Evolutionary conservation across 2,888 invertebrate genomes (phyloP).

Genomic region (Heliconius hortense): DNA sequence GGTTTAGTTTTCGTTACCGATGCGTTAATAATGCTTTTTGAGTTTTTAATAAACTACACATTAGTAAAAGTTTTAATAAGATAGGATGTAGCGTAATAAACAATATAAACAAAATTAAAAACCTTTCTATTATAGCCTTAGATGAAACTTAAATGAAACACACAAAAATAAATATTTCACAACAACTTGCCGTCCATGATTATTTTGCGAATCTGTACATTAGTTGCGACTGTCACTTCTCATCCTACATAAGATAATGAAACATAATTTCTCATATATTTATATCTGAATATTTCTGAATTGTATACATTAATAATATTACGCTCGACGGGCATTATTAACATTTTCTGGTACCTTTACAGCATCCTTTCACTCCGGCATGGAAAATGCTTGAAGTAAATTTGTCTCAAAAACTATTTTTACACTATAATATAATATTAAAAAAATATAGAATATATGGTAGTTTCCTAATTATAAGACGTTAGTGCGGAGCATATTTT

Average conservation of each 20-base stretch:
- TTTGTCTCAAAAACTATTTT: constrained; percentile 72
- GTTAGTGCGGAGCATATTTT: constrained; percentile 76
- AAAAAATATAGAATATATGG: constrained; percentile 71
- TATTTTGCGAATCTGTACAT: constrained; percentile 67
- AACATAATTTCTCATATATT: constrained; percentile 52
- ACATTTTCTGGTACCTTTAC: constrained; percentile 55
- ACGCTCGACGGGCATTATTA: constrained; percentile 68
- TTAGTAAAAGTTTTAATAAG: constrained; percentile 14
- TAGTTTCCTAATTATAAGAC: constrained; percentile 74
- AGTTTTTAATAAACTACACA: constrained; percentile 45
- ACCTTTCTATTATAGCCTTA: constrained; percentile 31
- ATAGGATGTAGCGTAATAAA: constrained; percentile 20
- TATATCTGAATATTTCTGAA: constrained; percentile 54
- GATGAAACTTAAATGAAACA: constrained; percentile 31
- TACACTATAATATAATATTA: constrained; percentile 67
- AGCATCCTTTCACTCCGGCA: constrained; percentile 45
- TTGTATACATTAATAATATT: constrained; percentile 43
- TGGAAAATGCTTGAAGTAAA: constrained; percentile 58
- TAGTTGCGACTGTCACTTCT: constrained; percentile 52
- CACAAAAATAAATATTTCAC: constrained; percentile 46
- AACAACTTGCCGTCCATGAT: constrained; percentile 77
- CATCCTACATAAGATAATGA: constrained; percentile 50
- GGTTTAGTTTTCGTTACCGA: constrained; percentile 49
- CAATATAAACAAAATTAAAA: constrained; percentile 17
- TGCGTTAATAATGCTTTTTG: constrained; percentile 71